Base-by-base conservation (phyloP, 2,888 invertebrate species). In the Dione juno region DNA sequence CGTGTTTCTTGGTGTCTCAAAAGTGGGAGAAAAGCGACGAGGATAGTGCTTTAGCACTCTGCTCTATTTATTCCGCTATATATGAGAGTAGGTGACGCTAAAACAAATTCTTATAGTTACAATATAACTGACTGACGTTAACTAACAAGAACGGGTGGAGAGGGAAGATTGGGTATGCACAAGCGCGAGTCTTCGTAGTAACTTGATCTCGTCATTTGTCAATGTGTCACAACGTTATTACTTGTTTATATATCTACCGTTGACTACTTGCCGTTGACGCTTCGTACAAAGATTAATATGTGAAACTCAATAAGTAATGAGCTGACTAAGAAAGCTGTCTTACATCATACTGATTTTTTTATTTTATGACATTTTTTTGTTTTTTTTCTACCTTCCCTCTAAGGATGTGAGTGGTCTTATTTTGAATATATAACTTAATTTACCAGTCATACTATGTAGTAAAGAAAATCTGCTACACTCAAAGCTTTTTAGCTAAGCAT, bases 211-310 rank as follows among this genome's bases (percentile, higher is more conserved):
- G 35, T 64, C 50, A 40, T 64, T 64, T 64, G 64, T 64, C 64
- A 64, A 64, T 40, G 37, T 64, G 64, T 64, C 64, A 64, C 50
- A 64, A 50, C 14, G 64, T 50, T 64, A 64, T 64, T 64, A 50
- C 37, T 61, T 61, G 43, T 45, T 28, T 61, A 43, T 43, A 14
- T 61, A 43, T 9, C 59, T 43, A 28, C 59, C 41, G 59, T 59
- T 59, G 59, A 59, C 59, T 59, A 43, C 59, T 59, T 41, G 59
- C 41, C 7, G 59, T 43, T 21, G 59, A 43, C 59, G 43, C 43
- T 13, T n/a, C 59, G 5, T 14, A 59, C 21, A 61, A 28, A 45
- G 28, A 45, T 61, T 45, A 61, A 61, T 61, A 43, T 45, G n/a
- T 43, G 21, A 43, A 28, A 45, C 14, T 21, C 10, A 43, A 59